Conservation (phyloP, 2,113 vertebrate species). For the Ophiodon elongatus region DNA sequence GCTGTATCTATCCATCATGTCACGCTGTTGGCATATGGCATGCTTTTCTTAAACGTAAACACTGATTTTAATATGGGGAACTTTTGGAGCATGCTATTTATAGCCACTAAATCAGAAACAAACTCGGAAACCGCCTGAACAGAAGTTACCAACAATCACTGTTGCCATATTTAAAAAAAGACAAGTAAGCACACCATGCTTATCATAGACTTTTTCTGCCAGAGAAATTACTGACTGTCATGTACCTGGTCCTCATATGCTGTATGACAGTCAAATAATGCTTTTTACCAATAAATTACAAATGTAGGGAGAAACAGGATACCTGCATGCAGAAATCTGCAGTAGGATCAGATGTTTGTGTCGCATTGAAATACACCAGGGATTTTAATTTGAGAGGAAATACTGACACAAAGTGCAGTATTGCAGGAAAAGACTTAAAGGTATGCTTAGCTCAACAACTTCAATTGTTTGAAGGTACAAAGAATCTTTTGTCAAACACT, state of each 20-base stretch:
- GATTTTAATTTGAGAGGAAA: conserved; percentile 18
- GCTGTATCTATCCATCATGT: conserved; percentile 37
- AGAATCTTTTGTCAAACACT: too few species aligned
- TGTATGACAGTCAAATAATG: neutral
- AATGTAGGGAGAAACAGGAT: neutral
- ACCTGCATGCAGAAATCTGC: conserved; percentile 9
- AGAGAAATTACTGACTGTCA: neutral
- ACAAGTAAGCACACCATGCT: neutral
- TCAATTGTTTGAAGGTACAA: too few species aligned
- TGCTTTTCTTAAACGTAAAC: conserved; percentile 36
- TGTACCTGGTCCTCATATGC: neutral
- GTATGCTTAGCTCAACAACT: neutral
- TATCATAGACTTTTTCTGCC: neutral
- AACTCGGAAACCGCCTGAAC: neutral
- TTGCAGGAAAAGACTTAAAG: neutral
- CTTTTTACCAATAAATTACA: neutral
- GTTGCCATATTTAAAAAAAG: neutral
- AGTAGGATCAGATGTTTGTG: conserved; percentile 25
- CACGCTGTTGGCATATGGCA: conserved; percentile 38
- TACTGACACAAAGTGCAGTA: neutral
- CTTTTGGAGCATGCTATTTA: conserved; percentile 8
- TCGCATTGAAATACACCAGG: conserved; percentile 14
- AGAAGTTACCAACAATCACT: conserved; percentile 23
- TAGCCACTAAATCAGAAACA: conserved; percentile 28
- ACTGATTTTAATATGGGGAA: conserved; percentile 19